Base-by-base conservation (phyloP, 2,888 invertebrate genomes). In the Phortica magna region DNA sequence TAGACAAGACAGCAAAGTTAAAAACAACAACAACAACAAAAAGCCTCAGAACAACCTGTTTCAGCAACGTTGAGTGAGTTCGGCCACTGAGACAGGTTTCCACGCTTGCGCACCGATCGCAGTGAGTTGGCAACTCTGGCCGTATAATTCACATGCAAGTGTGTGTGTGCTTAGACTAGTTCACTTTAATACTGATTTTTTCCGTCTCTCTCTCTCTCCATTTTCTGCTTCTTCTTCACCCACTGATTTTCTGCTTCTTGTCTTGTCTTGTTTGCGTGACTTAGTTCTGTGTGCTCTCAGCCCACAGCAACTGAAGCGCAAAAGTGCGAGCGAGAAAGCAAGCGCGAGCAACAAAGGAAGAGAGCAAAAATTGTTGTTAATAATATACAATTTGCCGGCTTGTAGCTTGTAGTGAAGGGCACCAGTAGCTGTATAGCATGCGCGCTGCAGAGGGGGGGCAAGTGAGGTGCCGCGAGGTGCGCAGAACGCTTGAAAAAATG, bases 361-460 rank as follows among this genome's bases (percentile, higher is more conserved):
- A n/a, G 61, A 19, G 61, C 61, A 22, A 4, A 65, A 19, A 14
- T 31, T 65, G 19, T 65, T 65, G 65, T 65, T 65, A 65, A 65
- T 39, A 65, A 65, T 12, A 22, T 22, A 65, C 31, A 65, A n/a
- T 19, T 43, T 43, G 17, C 48, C 48, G 70, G 70, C 43, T 48
- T 41, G 42, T 67, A 31, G 19, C 59, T 59, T 17, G 42, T 67
- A 31, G 65, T 65, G 19, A 65, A 65, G 31, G 14, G 19, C 22
- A 42, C 43, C 41, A 10, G 7, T 65, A 17, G n/a, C 42, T 9
- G 17, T 22, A 12, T 19, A 17, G 17, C 9, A 12, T 2, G 22
- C 7, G 59, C 9, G 59, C 19, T 59, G 19, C 10, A 14, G 53
- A 7, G 12, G 53, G 53, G 12, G 4, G 53, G 53, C 53, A n/a